phyloP scores from a whole-genome alignment of 1,140 invertebrate species.

The Mycetomoellerius zeteki region DNA sequence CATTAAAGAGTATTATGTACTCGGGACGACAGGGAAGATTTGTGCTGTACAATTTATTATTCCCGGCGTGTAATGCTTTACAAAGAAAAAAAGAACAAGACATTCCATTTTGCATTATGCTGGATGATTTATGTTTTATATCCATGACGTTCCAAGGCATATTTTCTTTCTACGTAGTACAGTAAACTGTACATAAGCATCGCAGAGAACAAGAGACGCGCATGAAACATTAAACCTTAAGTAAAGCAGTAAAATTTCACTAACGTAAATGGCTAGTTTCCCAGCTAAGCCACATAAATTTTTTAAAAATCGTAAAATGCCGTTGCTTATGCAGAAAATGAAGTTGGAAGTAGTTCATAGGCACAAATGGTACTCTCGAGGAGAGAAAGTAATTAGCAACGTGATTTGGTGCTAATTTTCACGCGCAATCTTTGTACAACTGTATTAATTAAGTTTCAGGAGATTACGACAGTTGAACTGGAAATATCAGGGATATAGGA shows the following conservation, averaged over 20 bases:
- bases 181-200: slow-evolving; percentile 35
- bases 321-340: neutral
- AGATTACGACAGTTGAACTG: neutral
- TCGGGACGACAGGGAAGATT: neutral
- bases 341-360: neutral
- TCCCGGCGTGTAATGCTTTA: neutral
- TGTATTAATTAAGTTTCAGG: slow-evolving; percentile 24
- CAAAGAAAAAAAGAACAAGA: neutral
- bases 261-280: slow-evolving; percentile 14
- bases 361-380: neutral
- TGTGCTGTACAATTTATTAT: slow-evolving; percentile 30
- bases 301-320: slow-evolving; percentile 32
- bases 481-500: neutral
- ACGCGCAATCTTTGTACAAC: neutral
- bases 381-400: neutral
- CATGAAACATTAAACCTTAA: slow-evolving; percentile 45
- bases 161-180: slow-evolving; percentile 40
- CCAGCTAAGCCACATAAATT: slow-evolving; percentile 30
- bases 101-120: slow-evolving; percentile 19
- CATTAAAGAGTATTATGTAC: neutral
- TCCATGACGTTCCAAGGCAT: slow-evolving; percentile 1
- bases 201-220: neutral
- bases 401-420: slow-evolving; percentile 10
- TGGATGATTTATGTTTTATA: slow-evolving; percentile 42
- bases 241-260: slow-evolving; percentile 56